Conservation (phyloP, 2,888 invertebrate species). For the Rhingia rostrata region DNA sequence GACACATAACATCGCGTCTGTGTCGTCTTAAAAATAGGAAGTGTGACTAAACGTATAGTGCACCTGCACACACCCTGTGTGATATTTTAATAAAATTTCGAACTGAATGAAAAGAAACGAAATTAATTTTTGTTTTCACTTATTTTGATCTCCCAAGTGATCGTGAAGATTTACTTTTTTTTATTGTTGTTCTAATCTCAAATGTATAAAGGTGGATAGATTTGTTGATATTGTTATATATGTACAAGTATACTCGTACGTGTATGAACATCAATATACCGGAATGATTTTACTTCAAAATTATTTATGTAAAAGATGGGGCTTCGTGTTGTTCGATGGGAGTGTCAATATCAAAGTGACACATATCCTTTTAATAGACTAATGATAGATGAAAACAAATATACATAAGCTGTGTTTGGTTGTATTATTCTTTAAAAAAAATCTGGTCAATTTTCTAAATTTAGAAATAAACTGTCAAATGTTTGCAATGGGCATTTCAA, state of each 20-base stretch:
- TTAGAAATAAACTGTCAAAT: conserved; percentile 17
- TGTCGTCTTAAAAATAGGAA: not conserved
- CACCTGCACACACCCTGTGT: not conserved
- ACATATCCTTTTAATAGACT: conserved; percentile 35
- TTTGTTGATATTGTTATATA: too few relatives aligned
- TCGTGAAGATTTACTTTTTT: too few relatives aligned
- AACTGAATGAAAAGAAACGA: not conserved
- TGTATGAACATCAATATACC: too few relatives aligned
- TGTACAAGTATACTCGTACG: too few relatives aligned
- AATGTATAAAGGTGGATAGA: too few relatives aligned
- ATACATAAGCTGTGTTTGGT: not conserved
- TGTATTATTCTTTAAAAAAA: not conserved
- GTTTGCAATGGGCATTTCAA: too few relatives aligned
- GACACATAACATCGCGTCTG: not conserved
- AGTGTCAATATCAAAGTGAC: conserved; percentile 18
- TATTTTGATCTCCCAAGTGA: too few relatives aligned
- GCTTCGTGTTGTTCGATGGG: too few relatives aligned
- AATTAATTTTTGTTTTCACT: too few relatives aligned
- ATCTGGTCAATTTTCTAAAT: conserved; percentile 44
- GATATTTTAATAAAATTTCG: not conserved
- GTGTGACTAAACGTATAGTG: not conserved
- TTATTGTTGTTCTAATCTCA: too few relatives aligned
- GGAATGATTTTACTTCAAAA: too few relatives aligned
- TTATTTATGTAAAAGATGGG: too few relatives aligned
- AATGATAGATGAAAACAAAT: conserved; percentile 6